Evolutionary conservation across 2,888 invertebrate genomes (phyloP).

Genomic region (Lysandra bellargus): DNA sequence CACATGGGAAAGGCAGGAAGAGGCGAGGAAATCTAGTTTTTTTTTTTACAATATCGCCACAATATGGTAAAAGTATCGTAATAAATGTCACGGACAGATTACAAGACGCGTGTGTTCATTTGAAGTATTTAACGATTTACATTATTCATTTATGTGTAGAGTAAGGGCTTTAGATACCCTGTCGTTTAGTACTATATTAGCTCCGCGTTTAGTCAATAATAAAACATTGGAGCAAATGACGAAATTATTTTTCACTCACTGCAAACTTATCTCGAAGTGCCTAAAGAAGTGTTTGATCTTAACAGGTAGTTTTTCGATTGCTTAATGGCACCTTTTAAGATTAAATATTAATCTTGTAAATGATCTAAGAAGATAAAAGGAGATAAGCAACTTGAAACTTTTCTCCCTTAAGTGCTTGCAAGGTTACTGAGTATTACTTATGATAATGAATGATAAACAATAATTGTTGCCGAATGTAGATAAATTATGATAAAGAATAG

Average conservation of each 20-base stretch:
- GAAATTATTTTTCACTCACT: background rate
- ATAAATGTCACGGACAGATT: slow-evolving; percentile 35
- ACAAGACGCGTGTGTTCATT: slow-evolving; percentile 9
- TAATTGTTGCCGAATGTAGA: background rate
- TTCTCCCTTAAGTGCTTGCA: slow-evolving; percentile 8
- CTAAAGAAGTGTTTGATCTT: background rate
- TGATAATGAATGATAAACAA: background rate
- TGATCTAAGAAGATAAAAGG: background rate
- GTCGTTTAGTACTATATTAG: too few species aligned
- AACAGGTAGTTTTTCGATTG: background rate
- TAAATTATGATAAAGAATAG: background rate
- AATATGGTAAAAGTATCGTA: slow-evolving; percentile 31
- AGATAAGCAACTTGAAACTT: background rate
- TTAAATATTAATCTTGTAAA: background rate
- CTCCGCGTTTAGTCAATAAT: too few species aligned
- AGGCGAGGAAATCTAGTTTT: slow-evolving; percentile 29
- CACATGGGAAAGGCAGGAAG: slow-evolving; percentile 21
- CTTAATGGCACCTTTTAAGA: background rate
- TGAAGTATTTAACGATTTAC: slow-evolving; percentile 8
- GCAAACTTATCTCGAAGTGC: background rate
- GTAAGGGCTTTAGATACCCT: too few species aligned
- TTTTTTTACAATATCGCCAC: slow-evolving; percentile 9
- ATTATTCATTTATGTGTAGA: background rate
- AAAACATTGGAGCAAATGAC: too few species aligned
- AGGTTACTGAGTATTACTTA: background rate